Evolutionary conservation across 2,113 vertebrate species (phyloP), one percentile per base, ranked within the genome.

Genomic region (Corvus hawaiiensis): DNA sequence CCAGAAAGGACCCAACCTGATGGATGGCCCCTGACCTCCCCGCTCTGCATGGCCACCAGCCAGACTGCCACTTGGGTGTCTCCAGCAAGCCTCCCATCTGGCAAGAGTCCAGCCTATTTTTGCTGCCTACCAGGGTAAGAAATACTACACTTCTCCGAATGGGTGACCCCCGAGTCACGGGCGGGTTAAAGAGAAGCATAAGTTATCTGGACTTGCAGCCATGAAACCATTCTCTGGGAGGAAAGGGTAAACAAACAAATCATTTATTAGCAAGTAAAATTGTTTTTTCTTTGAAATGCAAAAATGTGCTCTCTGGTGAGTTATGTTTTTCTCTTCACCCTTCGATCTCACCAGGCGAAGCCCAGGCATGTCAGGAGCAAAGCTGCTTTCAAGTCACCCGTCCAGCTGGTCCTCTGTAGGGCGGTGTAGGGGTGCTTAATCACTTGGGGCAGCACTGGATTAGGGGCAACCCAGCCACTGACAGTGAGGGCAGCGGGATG

Each of bases 231-330:
- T 93, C 93, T 95, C 94, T 88, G 89, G 91, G 94, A 97, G 96
- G 95, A 97, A 96, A 98, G 95, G 93, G 94, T 97, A 97, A 98
- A 95, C 77, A 97, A 96, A 97, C 95, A 98, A 93, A 80, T 95
- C 95, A 93, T 97, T 97, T 93, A 94, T 97, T 97, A 96, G 87
- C 94, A 97, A 97, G 96, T 94, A 56, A 93, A 97, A 97, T 97
- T 90, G 94, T 95, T 97, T 97, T 95, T 95, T 90, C 96, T 97
- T 97, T 97, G 96, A 97, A 97, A 97, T 94, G 92, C 94, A 97
- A 97, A 97, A 94, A 92, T 83, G 94, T 93, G 78, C 95, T 96
- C 69, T 55, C 77, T 83, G 71, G 69, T 94, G 89, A 93, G 83
- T 82, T 87, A 93, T 94, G 95, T 66, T 94, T 95, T 68, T 26